Conservation (phyloP, 2,888 invertebrate genomes). For the Heteromyza rotundicornis region DNA sequence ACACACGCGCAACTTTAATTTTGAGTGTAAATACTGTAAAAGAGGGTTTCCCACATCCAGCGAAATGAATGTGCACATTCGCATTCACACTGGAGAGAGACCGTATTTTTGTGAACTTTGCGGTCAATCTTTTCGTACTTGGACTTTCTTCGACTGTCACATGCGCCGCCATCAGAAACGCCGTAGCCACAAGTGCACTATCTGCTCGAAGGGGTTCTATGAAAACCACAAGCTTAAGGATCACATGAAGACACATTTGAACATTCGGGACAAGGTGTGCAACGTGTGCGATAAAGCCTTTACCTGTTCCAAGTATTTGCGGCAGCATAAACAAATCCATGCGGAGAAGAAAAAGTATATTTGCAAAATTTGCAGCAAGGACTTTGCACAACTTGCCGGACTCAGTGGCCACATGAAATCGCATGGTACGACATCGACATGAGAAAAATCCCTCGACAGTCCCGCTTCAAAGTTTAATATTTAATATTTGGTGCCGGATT, state of each 20-base stretch:
- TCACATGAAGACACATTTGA: constrained; percentile 49
- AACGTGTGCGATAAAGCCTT: constrained; percentile 43
- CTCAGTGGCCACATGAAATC: neutral
- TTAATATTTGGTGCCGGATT: no score
- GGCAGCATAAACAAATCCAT: constrained; percentile 45
- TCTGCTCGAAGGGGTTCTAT: constrained; percentile 49
- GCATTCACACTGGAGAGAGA: constrained; percentile 53
- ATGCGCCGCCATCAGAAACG: constrained; percentile 37
- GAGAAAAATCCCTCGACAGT: no score
- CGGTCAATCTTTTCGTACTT: constrained; percentile 51
- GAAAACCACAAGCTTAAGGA: constrained; percentile 51
- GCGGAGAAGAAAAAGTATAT: constrained; percentile 35
- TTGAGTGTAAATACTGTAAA: constrained; percentile 42
- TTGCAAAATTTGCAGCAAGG: neutral
- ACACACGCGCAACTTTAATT: constrained; percentile 49
- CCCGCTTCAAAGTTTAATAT: no score
- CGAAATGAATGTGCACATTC: constrained; percentile 47
- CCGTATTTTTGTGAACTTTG: constrained; percentile 56
- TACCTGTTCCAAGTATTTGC: constrained; percentile 45
- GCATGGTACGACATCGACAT: no score
- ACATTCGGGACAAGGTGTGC: constrained; percentile 43
- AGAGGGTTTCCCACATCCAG: constrained; percentile 49
- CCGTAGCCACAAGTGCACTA: constrained; percentile 39
- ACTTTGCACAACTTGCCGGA: neutral
- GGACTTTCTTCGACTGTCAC: constrained; percentile 42